Base-by-base conservation (phyloP, 53 echinoderm and acorn worm genomes). In the Zoroaster sp. region DNA sequence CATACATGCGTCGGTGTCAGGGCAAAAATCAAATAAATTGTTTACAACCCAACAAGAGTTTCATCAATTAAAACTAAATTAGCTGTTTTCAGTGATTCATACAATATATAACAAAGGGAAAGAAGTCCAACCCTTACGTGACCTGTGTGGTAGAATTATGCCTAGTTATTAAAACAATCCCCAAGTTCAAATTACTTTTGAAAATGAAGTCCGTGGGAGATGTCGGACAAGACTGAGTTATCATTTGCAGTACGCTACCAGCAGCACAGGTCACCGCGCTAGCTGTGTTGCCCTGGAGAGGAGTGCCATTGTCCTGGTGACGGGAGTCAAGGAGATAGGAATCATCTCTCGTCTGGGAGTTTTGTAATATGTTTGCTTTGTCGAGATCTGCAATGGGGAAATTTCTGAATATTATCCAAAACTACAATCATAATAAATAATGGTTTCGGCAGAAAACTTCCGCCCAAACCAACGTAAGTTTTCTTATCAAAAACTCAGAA, bases 271-370 rank as follows among this genome's bases (percentile, higher is more conserved):
- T 83, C 77, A 92, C 79, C 15, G 92, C 90, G 39, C 90, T 88
- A 20, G 89, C 92, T 0, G 92, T 81, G 89, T 94, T 92, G 46
- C 94, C 92, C 75, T 92, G 92, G 30, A 92, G 90, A 38, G 90
- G 92, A 10, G 86, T 88, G 72, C 87, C 68, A 65, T 87, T 89
- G 69, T 89, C 90, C 25, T 82, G 90, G 72, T 70, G 85, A 45
- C 85, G 85, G 36, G 40, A 23, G 46, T 85, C 85, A 18, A 85
- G 70, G 49, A 85, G 85, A 51, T 70, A 85, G 30, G 51, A 85
- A 47, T 85, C 85, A 6, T 85, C 85, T 30, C 85, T 45, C 17
- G 85, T 85, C 46, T 85, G 85, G 0, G 71, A 70, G 4, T 10
- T 85, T 40, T 70, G 85, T 6, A 20, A 69, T 5, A 21, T 11